Evolutionary conservation across 2,797 vertebrate genomes (phyloP), one percentile per base, ranked within the genome.

Genomic region (Acipenser oxyrinchus): DNA sequence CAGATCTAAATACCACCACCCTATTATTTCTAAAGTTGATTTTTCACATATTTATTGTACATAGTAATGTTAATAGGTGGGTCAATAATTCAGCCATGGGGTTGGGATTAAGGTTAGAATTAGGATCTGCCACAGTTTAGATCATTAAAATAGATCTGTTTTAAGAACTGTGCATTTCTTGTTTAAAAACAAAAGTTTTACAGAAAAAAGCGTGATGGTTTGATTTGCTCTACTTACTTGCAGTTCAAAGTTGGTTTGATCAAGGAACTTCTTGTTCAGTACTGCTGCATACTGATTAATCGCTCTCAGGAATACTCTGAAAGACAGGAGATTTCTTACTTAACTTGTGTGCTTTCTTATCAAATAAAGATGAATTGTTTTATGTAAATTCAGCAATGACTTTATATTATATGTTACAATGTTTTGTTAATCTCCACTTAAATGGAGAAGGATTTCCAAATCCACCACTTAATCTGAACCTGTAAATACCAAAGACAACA

Each of bases 221-320:
- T 37, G 37, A 37, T 37, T 37, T 37, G 37, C 37, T 37, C 37
- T 55, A 59, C 89, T 90, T 89, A 99, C 97, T 93, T 98, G 97
- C 37, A 99, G 87, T 82, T 99, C 95, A 79, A 99, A 99, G 91
- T 95, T 98, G 84, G 96, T 77, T 85, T 98, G 95, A 89, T 99
- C 97, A 80, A 99, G 92, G 84, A 99, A 99, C 74, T 94, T 99
- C 86, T 96, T 98, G 92, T 93, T 98, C 74, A 99, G 80, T 87
- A 98, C 95, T 49, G 91, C 91, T 74, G 97, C 97, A 77, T 98
- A 98, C 84, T 99, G 97, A 91, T 93, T 99, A 82, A 99, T 98
- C 65, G 96, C 97, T 81, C 94, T 85, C 77, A 99, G 88, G 85
- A 99, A 98, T 77, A 99, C 96, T 85, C 97, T 99, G 89, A 75